These are phyloP conservation scores for Corvus moneduloides DNA, from an alignment of 2,113 vertebrate genomes.

Conservation along the genomic window DNA sequence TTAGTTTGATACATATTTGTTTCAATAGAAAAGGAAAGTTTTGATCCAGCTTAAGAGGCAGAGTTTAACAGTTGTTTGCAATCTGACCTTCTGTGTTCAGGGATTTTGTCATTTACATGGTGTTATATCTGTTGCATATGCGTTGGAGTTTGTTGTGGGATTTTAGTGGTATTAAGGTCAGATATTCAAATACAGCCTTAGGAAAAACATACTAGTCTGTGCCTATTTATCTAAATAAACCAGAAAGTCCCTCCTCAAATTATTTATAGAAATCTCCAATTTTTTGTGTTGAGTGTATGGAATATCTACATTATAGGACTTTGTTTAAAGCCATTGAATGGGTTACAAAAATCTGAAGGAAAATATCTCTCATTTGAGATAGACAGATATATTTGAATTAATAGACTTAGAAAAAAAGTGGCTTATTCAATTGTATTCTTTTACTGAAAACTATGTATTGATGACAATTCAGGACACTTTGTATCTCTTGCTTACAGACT, in stretches of 20 bases:
- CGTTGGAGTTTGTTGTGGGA: not conserved
- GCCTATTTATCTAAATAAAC: not conserved
- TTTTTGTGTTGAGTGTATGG: not conserved
- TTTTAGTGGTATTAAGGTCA: slow-evolving; percentile 28
- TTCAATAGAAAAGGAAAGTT: not conserved
- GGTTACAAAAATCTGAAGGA: not conserved
- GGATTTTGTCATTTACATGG: not conserved
- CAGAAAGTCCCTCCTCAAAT: not conserved
- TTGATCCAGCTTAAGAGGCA: not conserved
- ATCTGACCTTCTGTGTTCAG: not conserved
- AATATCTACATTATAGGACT: not conserved
- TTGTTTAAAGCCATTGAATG: not conserved
- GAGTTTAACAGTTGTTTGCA: not conserved
- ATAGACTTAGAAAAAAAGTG: not conserved
- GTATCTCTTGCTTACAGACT: not conserved
- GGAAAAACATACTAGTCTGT: not conserved
- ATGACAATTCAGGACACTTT: not conserved
- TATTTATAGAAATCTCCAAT: not conserved
- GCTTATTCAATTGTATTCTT: not conserved
- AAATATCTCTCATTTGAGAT: not conserved
- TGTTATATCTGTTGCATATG: not conserved
- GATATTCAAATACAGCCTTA: not conserved
- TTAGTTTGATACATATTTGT: not conserved
- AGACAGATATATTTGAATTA: not conserved
- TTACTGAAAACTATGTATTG: not conserved